Base-by-base conservation (phyloP, 1,140 invertebrate genomes). In the Hycleus cichorii region DNA sequence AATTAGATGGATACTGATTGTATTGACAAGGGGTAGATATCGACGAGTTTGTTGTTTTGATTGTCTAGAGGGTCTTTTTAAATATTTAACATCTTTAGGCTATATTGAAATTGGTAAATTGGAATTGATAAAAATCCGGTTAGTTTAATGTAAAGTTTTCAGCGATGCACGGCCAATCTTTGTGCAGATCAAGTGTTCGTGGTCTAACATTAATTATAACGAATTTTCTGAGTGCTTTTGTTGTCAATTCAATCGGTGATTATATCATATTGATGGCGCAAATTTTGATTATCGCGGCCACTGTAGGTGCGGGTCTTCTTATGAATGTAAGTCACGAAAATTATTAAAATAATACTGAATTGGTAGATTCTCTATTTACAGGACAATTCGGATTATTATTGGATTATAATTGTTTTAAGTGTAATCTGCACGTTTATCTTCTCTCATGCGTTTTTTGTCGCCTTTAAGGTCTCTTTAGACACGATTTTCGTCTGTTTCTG, bases 401-500 rank as follows among this genome's bases (percentile, higher is more conserved):
- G 32, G 32, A 32, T 50, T 32, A 10, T 32, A 1, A 38, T 58
- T 18, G 39, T 58, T 3, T 12, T 51, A 32, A 42, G 56, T 43
- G 56, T 32, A 8, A 8, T 58, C 3, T 26, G 45, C n/a, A 47
- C 48, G 2, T 40, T 32, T 38, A 11, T 58, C 5, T 45, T 49
- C 6, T 18, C 49, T 9, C 47, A 58, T 26, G n/a, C 24, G 39
- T 32, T 58, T 3, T 58, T 58, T 32, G 45, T 24, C 2, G 47
- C 43, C 3, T 58, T 58, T 42, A 47, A 58, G 48, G 56, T 58
- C 86, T 79, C 87, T 1, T 87, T 91, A 47, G 89, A 92, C 64
- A 87, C 88, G 8, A 82, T 91, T 64, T 85, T 91, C 68, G 68
- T 92, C 9, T 91, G 88, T 69, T 91, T 93, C 76, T 86, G 90